These are phyloP conservation scores for Drosophila orosa DNA, from an alignment of 1,140 invertebrate genomes.

Conservation along the genomic window DNA sequence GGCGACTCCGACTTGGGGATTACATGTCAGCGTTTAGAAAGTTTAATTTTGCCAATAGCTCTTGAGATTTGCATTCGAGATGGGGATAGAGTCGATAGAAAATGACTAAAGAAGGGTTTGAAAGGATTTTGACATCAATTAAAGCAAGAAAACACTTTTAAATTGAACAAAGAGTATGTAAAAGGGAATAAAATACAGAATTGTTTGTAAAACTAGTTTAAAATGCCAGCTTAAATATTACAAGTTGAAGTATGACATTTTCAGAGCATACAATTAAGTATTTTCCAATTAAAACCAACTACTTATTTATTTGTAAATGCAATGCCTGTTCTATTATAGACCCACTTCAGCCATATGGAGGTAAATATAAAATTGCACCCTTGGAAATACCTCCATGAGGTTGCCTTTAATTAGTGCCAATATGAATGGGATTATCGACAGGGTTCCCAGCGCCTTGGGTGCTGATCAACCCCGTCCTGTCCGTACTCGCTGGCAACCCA, in stretches of 20 bases:
- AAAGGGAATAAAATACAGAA: background rate
- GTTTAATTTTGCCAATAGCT: slow-evolving; percentile 70
- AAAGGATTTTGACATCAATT: background rate
- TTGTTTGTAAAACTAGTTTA: background rate
- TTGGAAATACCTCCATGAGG: background rate
- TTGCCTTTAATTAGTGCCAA: slow-evolving; percentile 40
- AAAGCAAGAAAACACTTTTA: background rate
- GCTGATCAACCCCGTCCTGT: slow-evolving; percentile 17
- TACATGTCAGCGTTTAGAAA: slow-evolving; percentile 73
- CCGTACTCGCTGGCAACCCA: slow-evolving; percentile 16
- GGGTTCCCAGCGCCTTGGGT: slow-evolving; percentile 1
- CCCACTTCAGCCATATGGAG: slow-evolving; percentile 14
- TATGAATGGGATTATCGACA: slow-evolving; percentile 45
- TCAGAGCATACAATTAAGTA: background rate
- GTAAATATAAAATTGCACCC: slow-evolving; percentile 22
- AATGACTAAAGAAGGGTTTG: background rate
- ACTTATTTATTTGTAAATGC: too few relatives aligned
- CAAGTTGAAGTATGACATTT: background rate
- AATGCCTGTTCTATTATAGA: background rate
- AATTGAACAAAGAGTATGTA: background rate
- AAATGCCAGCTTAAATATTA: background rate
- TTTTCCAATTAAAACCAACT: background rate
- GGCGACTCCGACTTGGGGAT: slow-evolving; percentile 43
- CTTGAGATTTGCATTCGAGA: slow-evolving; percentile 54
- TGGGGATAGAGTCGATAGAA: background rate